Percentiles rank a stretch among this genome's conserved stretches.
These are phyloP conservation scores for Leucophenga montana DNA, from an alignment of 2,888 invertebrate genomes.

Conservation along the genomic window DNA sequence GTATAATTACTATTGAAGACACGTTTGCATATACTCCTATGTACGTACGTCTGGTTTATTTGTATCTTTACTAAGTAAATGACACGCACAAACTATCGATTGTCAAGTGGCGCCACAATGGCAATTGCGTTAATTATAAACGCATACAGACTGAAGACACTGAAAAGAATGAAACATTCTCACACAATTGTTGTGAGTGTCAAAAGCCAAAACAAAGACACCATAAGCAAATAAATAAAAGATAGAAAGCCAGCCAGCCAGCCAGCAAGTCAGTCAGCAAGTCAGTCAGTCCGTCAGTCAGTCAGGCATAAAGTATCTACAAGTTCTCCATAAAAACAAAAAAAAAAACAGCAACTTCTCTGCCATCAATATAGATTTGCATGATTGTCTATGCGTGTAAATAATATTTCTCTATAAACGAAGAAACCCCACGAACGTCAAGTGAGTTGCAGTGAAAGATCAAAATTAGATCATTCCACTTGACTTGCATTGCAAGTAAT, in stretches of 20 bases:
- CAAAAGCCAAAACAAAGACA: constrained; percentile 7
- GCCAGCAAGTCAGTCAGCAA: too few relatives aligned
- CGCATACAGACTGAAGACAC: constrained; percentile 7
- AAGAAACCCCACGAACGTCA: constrained; percentile 28
- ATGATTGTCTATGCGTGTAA: constrained; percentile 51
- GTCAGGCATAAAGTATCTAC: constrained; percentile 12
- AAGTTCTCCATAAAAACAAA: background rate
- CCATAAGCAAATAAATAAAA: background rate
- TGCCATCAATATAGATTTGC: constrained; percentile 48
- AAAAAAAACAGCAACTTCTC: background rate
- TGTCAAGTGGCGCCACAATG: constrained; percentile 27
- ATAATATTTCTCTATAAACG: constrained; percentile 17
- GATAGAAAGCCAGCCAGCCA: constrained; percentile 6
- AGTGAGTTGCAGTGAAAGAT: constrained; percentile 35
- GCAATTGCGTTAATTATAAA: constrained; percentile 26
- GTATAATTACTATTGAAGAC: too few relatives aligned
- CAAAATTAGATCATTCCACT: constrained; percentile 56
- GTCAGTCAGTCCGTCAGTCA: background rate
- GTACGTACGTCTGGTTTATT: background rate
- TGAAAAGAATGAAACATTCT: constrained; percentile 2
- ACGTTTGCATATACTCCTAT: background rate
- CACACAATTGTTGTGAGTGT: constrained; percentile 1
- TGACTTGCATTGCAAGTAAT: constrained; percentile 44
- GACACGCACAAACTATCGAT: constrained; percentile 23
- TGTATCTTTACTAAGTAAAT: background rate